Base-by-base conservation (phyloP, 2,797 vertebrate species). In the Leuciscus waleckii region DNA sequence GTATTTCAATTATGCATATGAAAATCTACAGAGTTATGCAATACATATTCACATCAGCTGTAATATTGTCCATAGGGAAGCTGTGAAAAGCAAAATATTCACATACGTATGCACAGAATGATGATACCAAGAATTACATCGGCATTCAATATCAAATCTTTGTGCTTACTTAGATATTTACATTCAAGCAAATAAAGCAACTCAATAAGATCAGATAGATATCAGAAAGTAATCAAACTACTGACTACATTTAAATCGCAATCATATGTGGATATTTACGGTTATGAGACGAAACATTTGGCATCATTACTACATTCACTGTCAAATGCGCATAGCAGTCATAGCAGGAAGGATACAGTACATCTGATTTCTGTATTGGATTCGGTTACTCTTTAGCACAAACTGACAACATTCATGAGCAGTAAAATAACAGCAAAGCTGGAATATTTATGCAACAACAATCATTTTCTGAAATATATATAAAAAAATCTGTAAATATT, bases 1-100 rank as follows among this genome's bases (percentile, higher is more conserved):
- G 54, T 87, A 88, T 92, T 92, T 92, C 86, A 92, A 92, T 91
- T 83, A 88, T 90, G 85, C 69, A 85, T 83, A 87, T 89, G 83
- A 87, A 86, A 82, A 70, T 89, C 67, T 74, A 86, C 54, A 83
- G 29, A 58, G 51, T 87, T 26, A 39, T 84, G 41, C 82, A 71
- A 88, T 91, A 88, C 83, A 88, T 86, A 89, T 75, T 67, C 85
- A 77, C 87, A 81, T 85, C 32, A 89, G 70, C 80, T 82, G 85
- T 80, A 58, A 69, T 69, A 81, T 35, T 69, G 54, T 90, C 75
- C 32, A 65, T 84, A 85, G 56, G 88, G 37, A 82, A 85, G 67
- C 41, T 73, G 51, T 83, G n/a, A 81, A 71, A 49, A 67, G 76
- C 41, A 46, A 39, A 77, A 74, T 88, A 58, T 82, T 79, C 85